Base-by-base conservation (phyloP, 2,113 vertebrate species). In the Dolichotis patagonum region DNA sequence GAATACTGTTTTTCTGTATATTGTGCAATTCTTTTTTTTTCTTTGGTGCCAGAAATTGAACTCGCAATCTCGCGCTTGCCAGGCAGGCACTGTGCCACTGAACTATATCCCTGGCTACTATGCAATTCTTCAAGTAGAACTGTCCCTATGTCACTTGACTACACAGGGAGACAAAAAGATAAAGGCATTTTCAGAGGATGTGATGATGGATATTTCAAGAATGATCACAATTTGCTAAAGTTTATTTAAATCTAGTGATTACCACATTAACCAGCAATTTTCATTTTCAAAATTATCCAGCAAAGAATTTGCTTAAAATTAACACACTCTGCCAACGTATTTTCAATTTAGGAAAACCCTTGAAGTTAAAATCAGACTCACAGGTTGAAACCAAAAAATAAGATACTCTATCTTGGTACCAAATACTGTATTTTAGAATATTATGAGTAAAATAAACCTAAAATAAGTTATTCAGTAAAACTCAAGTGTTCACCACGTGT, bases 221-320 rank as follows among this genome's bases (percentile, higher is more conserved):
- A 88, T 80, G 10, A 92, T 63, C 19, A 94, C 35, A 91, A 81
- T 94, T 85, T 88, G 85, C 16, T 93, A 20, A 96, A 75, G 52
- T 85, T 94, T 97, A 96, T 62, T 94, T 84, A 85, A 88, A 88
- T 60, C 26, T 81, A 41, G 24, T 69, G 91, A 86, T 65, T 80
- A 73, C 52, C 60, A 86, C 14, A 62, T 65, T 93, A 96, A 75
- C 52, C 41, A 90, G 84, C 2, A 85, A 83, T 89, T 97, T 96
- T 97, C 56, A 92, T 94, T 96, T 96, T 91, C 62, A 96, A 96
- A 97, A 96, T 89, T 11, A 97, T 82, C 41, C 22, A 91, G 49
- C 32, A 69, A 80, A 69, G 35, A 85, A 16, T 95, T 86, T 63
- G 26, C 2, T 67, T 92, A 81, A 95, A 78, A 83, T 60, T 52